Evolutionary conservation across 2,888 invertebrate genomes (phyloP), one percentile per base, ranked within the genome.

Genomic region (Xestia c-nigrum): DNA sequence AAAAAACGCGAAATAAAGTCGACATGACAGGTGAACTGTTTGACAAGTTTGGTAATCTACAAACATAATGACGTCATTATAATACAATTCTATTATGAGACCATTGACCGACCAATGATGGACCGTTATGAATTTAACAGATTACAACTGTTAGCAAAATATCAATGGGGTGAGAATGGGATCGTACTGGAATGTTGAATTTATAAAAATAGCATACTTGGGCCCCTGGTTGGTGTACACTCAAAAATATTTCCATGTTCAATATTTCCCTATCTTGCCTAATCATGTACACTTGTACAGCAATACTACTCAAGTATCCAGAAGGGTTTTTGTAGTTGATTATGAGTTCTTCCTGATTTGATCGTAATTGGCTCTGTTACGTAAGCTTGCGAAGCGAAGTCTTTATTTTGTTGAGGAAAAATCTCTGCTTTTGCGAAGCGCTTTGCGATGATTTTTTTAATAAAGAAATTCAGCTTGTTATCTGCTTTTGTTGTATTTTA

Each of bases 331-430:
- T 63, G n/a, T 14, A 31, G 9, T 70, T 70, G 14, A 46, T 43
- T 46, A 38, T 24, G 4, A 52, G 40, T 47, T 43, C 2, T 61
- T 78, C 66, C 52, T 52, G 40, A 57, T 38, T 9, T 47, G 16
- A 46, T 80, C 50, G 43, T 80, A 74, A 69, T 72, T 78, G 65
- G 63, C 46, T 59, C 47, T 57, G 24, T 72, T 57, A 63, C 47
- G 43, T 38, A 72, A 71, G 80, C 84, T 84, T 59, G 83, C 83
- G 81, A 76, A 65, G 83, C 83, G 84, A 83, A 74, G 9, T 71
- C 16, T 64, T 81, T 46, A 7, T 21, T 70, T 74, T 50, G n/a
- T 46, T 46, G 14, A 52, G 38, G 21, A 61, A 50, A 65, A 61
- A n/a, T 52, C 5, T 69, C 68, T 72, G 84, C 83, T 47, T 40